These are phyloP conservation scores for Nyctalus aviator DNA, from an alignment of 2,797 vertebrate species.

Conservation along the genomic window DNA sequence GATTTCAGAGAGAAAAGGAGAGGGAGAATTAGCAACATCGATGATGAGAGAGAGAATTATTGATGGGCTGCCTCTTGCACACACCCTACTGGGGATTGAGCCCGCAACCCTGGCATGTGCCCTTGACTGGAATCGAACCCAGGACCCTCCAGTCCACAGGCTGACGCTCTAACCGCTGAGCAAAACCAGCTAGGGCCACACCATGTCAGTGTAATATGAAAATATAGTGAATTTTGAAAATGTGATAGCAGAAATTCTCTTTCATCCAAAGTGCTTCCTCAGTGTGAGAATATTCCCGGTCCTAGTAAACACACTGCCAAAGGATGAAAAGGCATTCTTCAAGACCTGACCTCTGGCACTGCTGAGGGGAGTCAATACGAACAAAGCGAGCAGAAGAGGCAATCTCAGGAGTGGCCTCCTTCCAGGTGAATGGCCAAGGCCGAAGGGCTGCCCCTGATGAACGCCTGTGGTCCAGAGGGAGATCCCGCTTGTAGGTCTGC, in stretches of 20 bases:
- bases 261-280: background rate
- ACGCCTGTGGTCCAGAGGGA: background rate
- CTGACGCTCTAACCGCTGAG: too few relatives aligned
- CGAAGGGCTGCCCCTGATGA: background rate
- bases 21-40: too few relatives aligned
- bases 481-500: background rate
- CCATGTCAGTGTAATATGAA: background rate
- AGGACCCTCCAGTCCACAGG: too few relatives aligned
- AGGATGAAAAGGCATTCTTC: background rate
- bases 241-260: background rate
- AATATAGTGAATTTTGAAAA: background rate
- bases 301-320: background rate
- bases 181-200: too few relatives aligned
- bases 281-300: constrained; percentile 26
- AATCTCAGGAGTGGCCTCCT: background rate
- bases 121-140: too few relatives aligned
- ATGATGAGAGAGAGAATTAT: too few relatives aligned
- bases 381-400: background rate
- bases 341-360: background rate
- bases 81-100: too few relatives aligned
- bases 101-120: too few relatives aligned
- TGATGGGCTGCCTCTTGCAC: too few relatives aligned
- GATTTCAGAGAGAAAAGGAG: too few relatives aligned
- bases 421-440: background rate
- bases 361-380: background rate